A percentile compares a stretch with the other conserved stretches of the same genome.
Evolutionary conservation across 2,797 vertebrate genomes (phyloP).

Genomic region (Cetoscarus ocellatus): DNA sequence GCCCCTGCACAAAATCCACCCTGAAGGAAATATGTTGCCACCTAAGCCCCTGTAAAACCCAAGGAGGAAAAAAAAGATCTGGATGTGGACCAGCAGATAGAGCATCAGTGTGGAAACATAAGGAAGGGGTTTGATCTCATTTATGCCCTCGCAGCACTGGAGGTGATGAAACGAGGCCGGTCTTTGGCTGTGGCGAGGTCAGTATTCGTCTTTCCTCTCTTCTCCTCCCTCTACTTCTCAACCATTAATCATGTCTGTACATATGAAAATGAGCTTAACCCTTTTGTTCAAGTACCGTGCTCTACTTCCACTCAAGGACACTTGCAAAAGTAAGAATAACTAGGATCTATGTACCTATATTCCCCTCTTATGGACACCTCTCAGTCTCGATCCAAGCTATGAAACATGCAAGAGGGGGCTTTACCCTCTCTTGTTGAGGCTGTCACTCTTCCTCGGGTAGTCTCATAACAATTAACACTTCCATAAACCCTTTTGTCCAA

Average conservation of each 20-base stretch:
- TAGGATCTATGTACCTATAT: constrained; percentile 27
- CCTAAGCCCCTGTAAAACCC: constrained; percentile 56
- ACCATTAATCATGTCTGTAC: constrained; percentile 73
- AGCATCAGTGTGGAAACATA: constrained; percentile 39
- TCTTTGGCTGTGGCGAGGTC: constrained; percentile 48
- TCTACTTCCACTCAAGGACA: constrained; percentile 76
- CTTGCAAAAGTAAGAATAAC: constrained; percentile 37
- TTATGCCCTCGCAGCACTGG: constrained; percentile 51
- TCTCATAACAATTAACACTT: constrained; percentile 63
- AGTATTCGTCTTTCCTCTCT: constrained; percentile 9
- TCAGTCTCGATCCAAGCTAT: constrained; percentile 39
- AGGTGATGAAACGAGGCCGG: constrained; percentile 56
- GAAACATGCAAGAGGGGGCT: constrained; percentile 30
- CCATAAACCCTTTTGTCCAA: constrained; percentile 63
- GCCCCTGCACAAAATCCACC: constrained; percentile 52
- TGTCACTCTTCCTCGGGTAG: constrained; percentile 51
- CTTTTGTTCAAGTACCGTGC: constrained; percentile 52
- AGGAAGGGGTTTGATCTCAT: constrained; percentile 58
- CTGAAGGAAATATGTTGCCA: constrained; percentile 50
- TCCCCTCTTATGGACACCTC: constrained; percentile 40
- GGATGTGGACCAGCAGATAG: constrained; percentile 41
- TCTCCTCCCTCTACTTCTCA: constrained; percentile 17
- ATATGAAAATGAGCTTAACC: constrained; percentile 71
- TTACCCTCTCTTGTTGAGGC: constrained; percentile 45
- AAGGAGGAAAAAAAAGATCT: constrained; percentile 28